These are phyloP conservation scores for Melinaea menophilus DNA, from an alignment of 2,888 invertebrate genomes.

Conservation along the genomic window DNA sequence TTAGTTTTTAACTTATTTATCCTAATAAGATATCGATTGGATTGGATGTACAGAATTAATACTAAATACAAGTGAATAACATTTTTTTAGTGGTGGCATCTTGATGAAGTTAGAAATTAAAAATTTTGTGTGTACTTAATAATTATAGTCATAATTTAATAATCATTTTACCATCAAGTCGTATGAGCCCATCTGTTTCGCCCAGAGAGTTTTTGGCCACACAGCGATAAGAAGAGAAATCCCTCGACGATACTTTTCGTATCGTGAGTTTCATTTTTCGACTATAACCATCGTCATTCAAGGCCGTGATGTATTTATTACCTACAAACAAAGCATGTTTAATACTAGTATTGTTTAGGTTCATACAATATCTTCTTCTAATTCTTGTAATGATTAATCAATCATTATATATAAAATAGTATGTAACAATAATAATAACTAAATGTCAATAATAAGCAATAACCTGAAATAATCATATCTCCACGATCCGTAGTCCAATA, in stretches of 20 bases:
- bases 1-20: neutral
- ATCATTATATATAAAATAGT: too few relatives aligned
- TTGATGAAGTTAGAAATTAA: too few relatives aligned
- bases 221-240: conserved; percentile 93
- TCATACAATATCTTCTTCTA: neutral
- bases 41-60: too few relatives aligned
- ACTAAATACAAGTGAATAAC: too few relatives aligned
- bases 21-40: too few relatives aligned
- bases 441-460: too few relatives aligned
- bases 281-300: conserved; percentile 91
- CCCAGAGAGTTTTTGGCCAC: conserved; percentile 95
- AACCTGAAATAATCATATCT: conserved; percentile 95
- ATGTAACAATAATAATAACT: too few relatives aligned
- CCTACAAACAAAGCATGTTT: conserved; percentile 69
- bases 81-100: too few relatives aligned
- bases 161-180: conserved; percentile 86
- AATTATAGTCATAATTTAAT: neutral
- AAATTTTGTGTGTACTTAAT: neutral
- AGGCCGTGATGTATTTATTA: conserved; percentile 91
- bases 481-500: conserved; percentile 95
- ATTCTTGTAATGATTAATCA: too few relatives aligned
- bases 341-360: neutral
- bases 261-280: conserved; percentile 95
- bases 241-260: conserved; percentile 85
- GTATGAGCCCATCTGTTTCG: conserved; percentile 93